Percentiles rank a stretch among this genome's conserved stretches.
These are phyloP conservation scores for Uropsilus gracilis DNA, from an alignment of 2,113 vertebrate species.

Conservation along the genomic window DNA sequence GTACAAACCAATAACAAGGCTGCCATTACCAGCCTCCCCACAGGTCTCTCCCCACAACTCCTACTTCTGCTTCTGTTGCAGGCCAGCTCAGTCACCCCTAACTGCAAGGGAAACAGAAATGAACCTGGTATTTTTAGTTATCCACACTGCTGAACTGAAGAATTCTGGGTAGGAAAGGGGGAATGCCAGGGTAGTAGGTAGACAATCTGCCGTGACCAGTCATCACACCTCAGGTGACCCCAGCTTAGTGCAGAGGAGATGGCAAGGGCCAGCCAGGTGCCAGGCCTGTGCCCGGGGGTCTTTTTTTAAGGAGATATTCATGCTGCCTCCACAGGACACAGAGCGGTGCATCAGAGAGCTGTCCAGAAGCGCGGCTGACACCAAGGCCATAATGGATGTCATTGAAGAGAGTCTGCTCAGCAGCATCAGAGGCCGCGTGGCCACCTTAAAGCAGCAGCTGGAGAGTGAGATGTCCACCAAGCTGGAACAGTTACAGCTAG, in stretches of 20 bases:
- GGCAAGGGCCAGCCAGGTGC: neutral
- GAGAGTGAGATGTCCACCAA: constrained; percentile 2
- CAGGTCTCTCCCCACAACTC: neutral
- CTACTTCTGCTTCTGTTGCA: constrained; percentile 7
- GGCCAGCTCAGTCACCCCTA: neutral
- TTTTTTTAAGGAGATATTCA: neutral
- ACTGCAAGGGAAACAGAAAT: neutral
- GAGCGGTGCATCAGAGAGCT: constrained; percentile 18
- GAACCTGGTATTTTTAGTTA: neutral
- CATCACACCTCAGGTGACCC: neutral
- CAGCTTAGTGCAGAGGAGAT: neutral
- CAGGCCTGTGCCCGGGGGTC: neutral
- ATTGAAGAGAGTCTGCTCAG: constrained; percentile 39
- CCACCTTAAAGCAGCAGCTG: constrained; percentile 44
- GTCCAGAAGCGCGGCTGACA: neutral
- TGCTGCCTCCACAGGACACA: constrained; percentile 10
- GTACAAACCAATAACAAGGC: too few relatives aligned
- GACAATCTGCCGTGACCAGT: neutral
- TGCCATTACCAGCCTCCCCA: neutral
- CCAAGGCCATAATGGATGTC: neutral
- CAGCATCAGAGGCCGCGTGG: neutral
- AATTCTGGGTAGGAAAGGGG: constrained; percentile 15
- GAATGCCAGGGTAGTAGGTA: neutral
- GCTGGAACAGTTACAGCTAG: constrained; percentile 46
- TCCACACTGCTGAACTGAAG: neutral